These are phyloP conservation scores for Balearica regulorum DNA, from an alignment of 2,797 vertebrate species.

Conservation along the genomic window DNA sequence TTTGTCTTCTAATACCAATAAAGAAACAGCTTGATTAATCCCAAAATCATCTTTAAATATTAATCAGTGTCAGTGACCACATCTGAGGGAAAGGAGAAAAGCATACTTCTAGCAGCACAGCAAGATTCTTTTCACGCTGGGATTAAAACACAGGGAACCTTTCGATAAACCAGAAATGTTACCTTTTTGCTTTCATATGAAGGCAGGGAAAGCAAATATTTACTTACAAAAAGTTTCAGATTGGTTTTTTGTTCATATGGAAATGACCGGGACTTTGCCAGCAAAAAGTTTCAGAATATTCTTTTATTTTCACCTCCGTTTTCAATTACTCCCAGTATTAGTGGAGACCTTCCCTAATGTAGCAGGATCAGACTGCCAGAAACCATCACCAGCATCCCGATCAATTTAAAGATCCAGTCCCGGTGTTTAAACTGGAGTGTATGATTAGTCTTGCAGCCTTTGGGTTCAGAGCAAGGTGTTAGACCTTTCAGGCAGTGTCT, in stretches of 20 bases:
- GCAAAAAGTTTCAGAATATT: neutral
- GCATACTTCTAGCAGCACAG: neutral
- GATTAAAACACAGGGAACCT: neutral
- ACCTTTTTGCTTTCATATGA: neutral
- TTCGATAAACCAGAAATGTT: neutral
- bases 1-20: neutral
- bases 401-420: neutral
- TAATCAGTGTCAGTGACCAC: neutral
- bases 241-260: neutral
- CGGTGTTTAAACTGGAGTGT: neutral
- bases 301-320: neutral
- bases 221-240: neutral
- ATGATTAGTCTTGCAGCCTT: neutral
- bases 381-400: neutral
- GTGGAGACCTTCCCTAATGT: neutral
- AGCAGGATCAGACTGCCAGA: neutral
- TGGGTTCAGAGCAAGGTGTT: neutral
- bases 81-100: neutral
- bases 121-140: neutral
- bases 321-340: neutral
- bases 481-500: neutral
- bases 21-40: neutral
- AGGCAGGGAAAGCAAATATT: neutral
- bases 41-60: slow-evolving; percentile 19
- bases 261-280: neutral